Evolutionary conservation across 1,140 invertebrate genomes (phyloP).

Genomic region (Bacillus rossius): DNA sequence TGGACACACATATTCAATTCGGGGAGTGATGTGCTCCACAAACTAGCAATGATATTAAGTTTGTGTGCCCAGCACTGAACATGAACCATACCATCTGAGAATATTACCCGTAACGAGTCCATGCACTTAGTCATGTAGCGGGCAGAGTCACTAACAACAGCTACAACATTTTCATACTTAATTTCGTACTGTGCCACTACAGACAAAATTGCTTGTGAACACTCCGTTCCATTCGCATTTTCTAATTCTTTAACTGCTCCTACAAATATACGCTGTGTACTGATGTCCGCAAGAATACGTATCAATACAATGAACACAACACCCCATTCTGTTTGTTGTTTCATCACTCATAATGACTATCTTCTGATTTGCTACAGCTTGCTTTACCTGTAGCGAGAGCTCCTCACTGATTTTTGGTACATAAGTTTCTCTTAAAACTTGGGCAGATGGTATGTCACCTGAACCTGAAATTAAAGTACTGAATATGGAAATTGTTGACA

Average conservation of each 20-base stretch:
- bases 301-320: not conserved
- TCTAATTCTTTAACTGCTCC: not conserved
- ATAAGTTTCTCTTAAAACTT: not conserved
- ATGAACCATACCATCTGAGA: not conserved
- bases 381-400: too few species aligned
- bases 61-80: conserved; percentile 1
- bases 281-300: not conserved
- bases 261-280: not conserved
- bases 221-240: not conserved
- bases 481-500: too few species aligned
- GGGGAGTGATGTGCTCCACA: not conserved
- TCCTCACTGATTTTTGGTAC: not conserved
- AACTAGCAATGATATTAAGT: not conserved
- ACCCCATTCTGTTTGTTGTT: conserved; percentile 1
- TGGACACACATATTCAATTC: not conserved
- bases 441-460: not conserved
- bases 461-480: not conserved
- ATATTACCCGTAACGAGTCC: not conserved
- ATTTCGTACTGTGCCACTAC: not conserved
- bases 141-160: not conserved
- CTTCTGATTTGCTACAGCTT: not conserved
- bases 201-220: not conserved
- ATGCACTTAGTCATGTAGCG: not conserved
- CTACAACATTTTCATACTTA: not conserved
- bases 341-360: not conserved